phyloP scores from a whole-genome alignment of 1,140 invertebrate species.

The Amyelois transitella region DNA sequence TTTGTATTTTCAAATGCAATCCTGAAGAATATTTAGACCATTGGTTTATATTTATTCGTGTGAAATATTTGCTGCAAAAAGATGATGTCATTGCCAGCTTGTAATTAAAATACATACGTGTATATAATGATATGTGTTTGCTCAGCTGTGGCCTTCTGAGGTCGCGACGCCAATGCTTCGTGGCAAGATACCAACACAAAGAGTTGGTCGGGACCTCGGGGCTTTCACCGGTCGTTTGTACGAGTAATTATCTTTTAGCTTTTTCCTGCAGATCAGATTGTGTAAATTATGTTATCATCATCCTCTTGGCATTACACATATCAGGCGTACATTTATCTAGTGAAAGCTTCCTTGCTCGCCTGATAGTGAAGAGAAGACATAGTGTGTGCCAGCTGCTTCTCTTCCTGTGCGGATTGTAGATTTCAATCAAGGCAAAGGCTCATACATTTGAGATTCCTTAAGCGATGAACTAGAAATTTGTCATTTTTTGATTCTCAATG shows the following conservation, averaged over 20 bases:
- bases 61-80: conserved; percentile 20
- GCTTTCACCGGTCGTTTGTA: conserved; percentile 27
- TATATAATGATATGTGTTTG: conserved; percentile 33
- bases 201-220: conserved; percentile 1
- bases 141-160: conserved; percentile 57
- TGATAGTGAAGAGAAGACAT: too few relatives aligned
- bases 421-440: too few relatives aligned
- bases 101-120: conserved; percentile 41
- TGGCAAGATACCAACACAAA: not conserved
- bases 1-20: conserved; percentile 14
- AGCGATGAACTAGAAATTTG: too few relatives aligned
- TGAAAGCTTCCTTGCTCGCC: too few relatives aligned
- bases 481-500: too few relatives aligned
- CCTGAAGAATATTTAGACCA: not conserved
- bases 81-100: conserved; percentile 54
- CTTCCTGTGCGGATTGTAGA: too few relatives aligned
- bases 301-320: too few relatives aligned
- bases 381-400: too few relatives aligned
- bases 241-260: not conserved
- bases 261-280: not conserved
- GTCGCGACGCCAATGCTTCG: conserved; percentile 22
- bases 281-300: not conserved
- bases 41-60: conserved; percentile 3
- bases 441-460: too few relatives aligned
- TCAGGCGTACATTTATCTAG: too few relatives aligned